Conservation (phyloP, 1,140 invertebrate species). For the Onthophagus taurus region DNA sequence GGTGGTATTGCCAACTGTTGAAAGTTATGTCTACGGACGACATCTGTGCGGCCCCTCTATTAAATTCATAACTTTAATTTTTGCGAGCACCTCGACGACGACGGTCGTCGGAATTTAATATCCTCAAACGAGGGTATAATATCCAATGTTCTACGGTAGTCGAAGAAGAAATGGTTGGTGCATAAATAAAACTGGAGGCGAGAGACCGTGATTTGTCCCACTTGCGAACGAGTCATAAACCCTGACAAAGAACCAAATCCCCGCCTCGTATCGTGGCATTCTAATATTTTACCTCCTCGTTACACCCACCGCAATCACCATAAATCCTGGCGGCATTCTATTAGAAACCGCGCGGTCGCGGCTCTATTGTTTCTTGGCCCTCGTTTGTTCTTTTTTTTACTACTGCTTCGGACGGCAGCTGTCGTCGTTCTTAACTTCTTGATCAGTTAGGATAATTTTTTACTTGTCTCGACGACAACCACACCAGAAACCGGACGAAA, state of each 20-base stretch:
- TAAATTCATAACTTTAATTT: too few relatives aligned
- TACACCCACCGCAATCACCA: slow-evolving; percentile 19
- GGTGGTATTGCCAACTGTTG: too few relatives aligned
- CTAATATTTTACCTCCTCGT: slow-evolving; percentile 22
- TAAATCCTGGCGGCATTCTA: slow-evolving; percentile 15
- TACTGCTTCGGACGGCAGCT: neutral
- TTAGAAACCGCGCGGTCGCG: slow-evolving; percentile 1
- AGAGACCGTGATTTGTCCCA: slow-evolving; percentile 16
- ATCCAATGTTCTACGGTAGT: neutral
- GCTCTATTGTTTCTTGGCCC: slow-evolving; percentile 8
- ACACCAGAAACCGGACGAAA: too few relatives aligned
- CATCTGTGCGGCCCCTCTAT: too few relatives aligned
- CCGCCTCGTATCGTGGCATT: slow-evolving; percentile 17
- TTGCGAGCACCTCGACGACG: too few relatives aligned
- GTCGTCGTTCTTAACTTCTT: slow-evolving; percentile 12
- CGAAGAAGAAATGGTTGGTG: slow-evolving; percentile 5
- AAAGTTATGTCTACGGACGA: too few relatives aligned
- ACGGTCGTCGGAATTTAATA: slow-evolving; percentile 7
- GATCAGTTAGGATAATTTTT: slow-evolving; percentile 10
- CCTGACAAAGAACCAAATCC: slow-evolving; percentile 18
- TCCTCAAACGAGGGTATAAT: slow-evolving; percentile 6
- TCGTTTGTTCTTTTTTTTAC: neutral
- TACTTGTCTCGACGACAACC: too few relatives aligned
- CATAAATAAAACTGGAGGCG: slow-evolving; percentile 13
- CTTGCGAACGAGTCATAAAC: slow-evolving; percentile 11